A percentile compares a stretch with the other conserved stretches of the same genome.
These are phyloP conservation scores for Eristalinus sepulchralis DNA, from an alignment of 2,888 invertebrate species.

Conservation along the genomic window DNA sequence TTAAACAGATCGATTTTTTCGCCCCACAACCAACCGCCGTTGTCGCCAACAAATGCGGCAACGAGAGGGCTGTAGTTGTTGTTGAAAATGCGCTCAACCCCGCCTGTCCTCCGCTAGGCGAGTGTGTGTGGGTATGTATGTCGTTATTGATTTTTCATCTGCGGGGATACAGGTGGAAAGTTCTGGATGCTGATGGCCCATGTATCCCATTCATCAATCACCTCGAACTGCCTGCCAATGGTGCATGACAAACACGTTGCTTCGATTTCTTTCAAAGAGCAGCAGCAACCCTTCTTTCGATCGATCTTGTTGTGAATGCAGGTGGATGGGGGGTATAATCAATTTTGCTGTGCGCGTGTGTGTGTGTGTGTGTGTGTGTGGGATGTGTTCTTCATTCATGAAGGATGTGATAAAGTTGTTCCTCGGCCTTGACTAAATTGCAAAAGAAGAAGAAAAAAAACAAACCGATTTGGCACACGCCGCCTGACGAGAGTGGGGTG, in stretches of 20 bases:
- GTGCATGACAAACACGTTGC: constrained; percentile 28
- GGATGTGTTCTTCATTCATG: not conserved
- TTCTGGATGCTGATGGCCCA: constrained; percentile 30
- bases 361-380: constrained; percentile 25
- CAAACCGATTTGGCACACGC: not conserved
- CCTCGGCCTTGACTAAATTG: not conserved
- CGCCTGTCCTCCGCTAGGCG: not conserved
- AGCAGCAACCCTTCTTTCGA: constrained; percentile 34
- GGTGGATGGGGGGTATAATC: constrained; percentile 17
- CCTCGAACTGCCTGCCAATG: constrained; percentile 12
- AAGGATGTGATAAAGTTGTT: not conserved
- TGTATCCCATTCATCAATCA: constrained; percentile 63
- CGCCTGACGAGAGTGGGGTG: not conserved
- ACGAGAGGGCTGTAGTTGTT: not conserved
- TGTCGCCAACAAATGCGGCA: too few species aligned
- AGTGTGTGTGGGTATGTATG: not conserved
- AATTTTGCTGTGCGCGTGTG: constrained; percentile 30
- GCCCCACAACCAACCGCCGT: not conserved
- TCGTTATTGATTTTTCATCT: constrained; percentile 31
- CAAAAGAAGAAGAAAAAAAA: not conserved
- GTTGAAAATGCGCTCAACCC: not conserved
- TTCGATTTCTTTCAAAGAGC: constrained; percentile 1
- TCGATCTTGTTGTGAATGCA: constrained; percentile 41
- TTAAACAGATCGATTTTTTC: not conserved
- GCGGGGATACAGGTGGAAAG: constrained; percentile 34